These are phyloP conservation scores for Cetonia aurata DNA, from an alignment of 2,888 invertebrate genomes.

Conservation along the genomic window DNA sequence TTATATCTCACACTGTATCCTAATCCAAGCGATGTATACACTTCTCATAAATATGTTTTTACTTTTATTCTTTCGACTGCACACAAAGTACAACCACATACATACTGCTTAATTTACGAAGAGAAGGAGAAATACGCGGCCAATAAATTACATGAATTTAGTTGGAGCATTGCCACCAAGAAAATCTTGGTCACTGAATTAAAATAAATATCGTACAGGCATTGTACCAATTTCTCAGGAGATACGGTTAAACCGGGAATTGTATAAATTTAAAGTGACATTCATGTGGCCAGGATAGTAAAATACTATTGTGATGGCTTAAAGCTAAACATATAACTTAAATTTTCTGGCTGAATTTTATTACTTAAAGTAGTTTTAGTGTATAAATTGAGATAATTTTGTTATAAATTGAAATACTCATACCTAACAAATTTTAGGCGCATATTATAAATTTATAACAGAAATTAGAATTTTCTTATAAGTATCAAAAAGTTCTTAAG, in stretches of 20 bases:
- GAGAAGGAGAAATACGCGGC: constrained; percentile 5
- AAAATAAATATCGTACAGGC: constrained; percentile 39
- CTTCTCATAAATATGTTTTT: constrained; percentile 40
- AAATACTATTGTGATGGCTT: neutral
- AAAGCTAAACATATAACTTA: neutral
- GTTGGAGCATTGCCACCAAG: constrained; percentile 28
- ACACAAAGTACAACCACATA: neutral
- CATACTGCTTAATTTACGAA: constrained; percentile 4
- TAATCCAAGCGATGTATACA: constrained; percentile 28
- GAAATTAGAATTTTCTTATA: too few relatives aligned
- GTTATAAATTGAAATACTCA: too few relatives aligned
- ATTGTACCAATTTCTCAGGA: constrained; percentile 22
- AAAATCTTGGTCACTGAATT: constrained; percentile 35
- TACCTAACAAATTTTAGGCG: too few relatives aligned
- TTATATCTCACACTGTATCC: too few relatives aligned
- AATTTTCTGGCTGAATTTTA: neutral
- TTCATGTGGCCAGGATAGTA: too few relatives aligned
- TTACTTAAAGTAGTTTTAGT: too few relatives aligned
- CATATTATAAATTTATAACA: too few relatives aligned
- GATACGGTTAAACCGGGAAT: constrained; percentile 6
- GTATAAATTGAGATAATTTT: too few relatives aligned
- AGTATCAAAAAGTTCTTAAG: too few relatives aligned
- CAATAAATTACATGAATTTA: constrained; percentile 20
- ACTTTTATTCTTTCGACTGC: constrained; percentile 38
- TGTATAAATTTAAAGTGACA: constrained; percentile 29